Percentiles rank a stretch among this genome's conserved stretches.
These are phyloP conservation scores for Lucilia sericata DNA, from an alignment of 1,140 invertebrate genomes.

Conservation along the genomic window DNA sequence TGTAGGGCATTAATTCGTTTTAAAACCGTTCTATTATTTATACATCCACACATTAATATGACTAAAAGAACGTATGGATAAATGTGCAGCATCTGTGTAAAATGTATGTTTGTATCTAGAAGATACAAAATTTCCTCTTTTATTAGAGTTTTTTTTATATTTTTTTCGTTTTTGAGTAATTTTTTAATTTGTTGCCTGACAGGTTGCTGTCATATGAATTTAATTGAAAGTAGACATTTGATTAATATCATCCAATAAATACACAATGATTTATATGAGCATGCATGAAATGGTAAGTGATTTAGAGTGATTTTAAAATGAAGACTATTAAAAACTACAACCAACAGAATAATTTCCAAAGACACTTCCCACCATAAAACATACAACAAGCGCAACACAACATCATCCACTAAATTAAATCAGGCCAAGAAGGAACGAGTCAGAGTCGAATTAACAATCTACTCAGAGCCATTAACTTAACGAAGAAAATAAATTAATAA, in stretches of 20 bases:
- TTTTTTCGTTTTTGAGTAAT: constrained; percentile 55
- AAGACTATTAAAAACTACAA: constrained; percentile 2
- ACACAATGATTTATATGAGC: constrained; percentile 37
- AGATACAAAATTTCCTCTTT: too few species aligned
- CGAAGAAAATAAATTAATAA: constrained; percentile 3
- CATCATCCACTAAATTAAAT: background rate
- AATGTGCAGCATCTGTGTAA: background rate
- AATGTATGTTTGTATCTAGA: background rate
- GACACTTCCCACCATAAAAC: constrained; percentile 21
- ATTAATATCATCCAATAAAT: constrained; percentile 52
- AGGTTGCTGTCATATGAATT: constrained; percentile 67
- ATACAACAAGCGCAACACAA: background rate
- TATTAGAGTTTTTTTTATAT: background rate
- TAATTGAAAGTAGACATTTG: constrained; percentile 68
- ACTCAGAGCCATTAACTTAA: background rate
- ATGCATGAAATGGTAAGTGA: constrained; percentile 35
- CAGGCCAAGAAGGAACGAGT: background rate
- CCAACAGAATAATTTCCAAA: constrained; percentile 27
- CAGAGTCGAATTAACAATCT: background rate
- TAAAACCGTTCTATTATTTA: background rate
- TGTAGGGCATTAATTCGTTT: background rate
- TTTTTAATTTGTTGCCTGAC: constrained; percentile 67
- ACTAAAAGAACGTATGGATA: background rate
- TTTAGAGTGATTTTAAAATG: constrained; percentile 3
- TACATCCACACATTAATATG: too few species aligned